These are phyloP conservation scores for Holocentrus rufus DNA, from an alignment of 2,797 vertebrate genomes.

Conservation along the genomic window DNA sequence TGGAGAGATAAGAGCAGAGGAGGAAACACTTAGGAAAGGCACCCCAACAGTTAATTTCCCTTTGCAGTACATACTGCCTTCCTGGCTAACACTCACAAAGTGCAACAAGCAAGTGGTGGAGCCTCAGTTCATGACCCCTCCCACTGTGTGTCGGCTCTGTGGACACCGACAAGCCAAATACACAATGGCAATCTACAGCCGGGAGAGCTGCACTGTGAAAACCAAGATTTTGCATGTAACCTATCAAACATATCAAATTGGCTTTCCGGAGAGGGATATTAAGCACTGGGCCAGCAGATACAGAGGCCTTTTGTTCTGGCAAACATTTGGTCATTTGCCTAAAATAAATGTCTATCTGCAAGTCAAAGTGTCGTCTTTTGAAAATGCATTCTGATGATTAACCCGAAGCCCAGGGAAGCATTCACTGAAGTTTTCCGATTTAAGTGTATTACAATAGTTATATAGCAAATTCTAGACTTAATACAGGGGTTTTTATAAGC, in stretches of 20 bases:
- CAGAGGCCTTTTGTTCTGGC: background rate
- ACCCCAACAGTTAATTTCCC: conserved; percentile 64
- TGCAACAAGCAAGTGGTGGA: conserved; percentile 33
- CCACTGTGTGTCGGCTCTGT: conserved; percentile 45
- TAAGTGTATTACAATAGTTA: background rate
- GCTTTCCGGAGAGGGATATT: background rate
- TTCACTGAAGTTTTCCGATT: background rate
- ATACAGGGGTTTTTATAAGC: background rate
- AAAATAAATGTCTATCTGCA: background rate
- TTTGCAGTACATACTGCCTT: conserved; percentile 52
- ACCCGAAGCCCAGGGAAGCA: background rate
- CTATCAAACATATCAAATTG: conserved; percentile 15
- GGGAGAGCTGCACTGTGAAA: background rate
- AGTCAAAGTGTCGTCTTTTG: background rate
- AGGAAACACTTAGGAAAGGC: conserved; percentile 68
- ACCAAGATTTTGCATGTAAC: background rate
- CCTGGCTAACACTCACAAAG: conserved; percentile 41
- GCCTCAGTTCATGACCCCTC: conserved; percentile 54
- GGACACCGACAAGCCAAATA: conserved; percentile 38
- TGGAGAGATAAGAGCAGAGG: conserved; percentile 57
- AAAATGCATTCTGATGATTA: background rate
- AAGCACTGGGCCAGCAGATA: background rate
- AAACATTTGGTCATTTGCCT: background rate
- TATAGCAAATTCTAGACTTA: background rate
- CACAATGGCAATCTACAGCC: conserved; percentile 41